Evolutionary conservation across 2,888 invertebrate species (phyloP), one percentile per base, ranked within the genome.

Genomic region (Leucoptera coffeella): DNA sequence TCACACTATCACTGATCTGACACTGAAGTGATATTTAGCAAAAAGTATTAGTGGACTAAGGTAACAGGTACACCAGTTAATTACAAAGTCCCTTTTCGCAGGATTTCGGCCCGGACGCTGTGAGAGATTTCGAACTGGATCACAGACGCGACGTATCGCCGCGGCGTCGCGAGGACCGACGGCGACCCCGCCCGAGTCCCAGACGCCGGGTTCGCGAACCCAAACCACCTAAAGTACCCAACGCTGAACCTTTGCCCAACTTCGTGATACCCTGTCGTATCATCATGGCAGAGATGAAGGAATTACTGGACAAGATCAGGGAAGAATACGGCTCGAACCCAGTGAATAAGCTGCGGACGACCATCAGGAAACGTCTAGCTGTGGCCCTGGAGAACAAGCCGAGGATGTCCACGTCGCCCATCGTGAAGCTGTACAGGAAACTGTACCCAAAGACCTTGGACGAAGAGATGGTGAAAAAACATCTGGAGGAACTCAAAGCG

Each of bases 361-460:
- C 33, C 11, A 19, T 45, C 20, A 36, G 36, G 23, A 39, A 39
- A 23, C 37, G 41, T 5, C 22, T 45, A 4, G 29, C 32, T n/a
- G 29, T 37, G 8, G 31, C 37, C 21, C 26, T 43, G 2, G 31
- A 37, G 15, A 30, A 27, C 15, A 34, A 35, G 26, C 20, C 17
- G 7, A 27, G 28, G 12, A 27, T 38, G 34, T 13, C 22, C 3
- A 26, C 33, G 1, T 12, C 23, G 9, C 30, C 34, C 10, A 33
- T 40, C 12, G 12, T 38, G 4, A 23, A 27, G 8, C 12, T 39
- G 25, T 46, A 46, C 25, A 37, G 45, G 23, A 14, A 28, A 23
- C 12, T 14, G 13, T 36, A 43, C 30, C 41, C 43, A 0, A 12
- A n/a, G 10, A 14, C 23, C 2, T 29, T 30, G 4, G 45, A 46